These are phyloP conservation scores for Eueides isabella DNA, from an alignment of 1,140 invertebrate species.

Conservation along the genomic window DNA sequence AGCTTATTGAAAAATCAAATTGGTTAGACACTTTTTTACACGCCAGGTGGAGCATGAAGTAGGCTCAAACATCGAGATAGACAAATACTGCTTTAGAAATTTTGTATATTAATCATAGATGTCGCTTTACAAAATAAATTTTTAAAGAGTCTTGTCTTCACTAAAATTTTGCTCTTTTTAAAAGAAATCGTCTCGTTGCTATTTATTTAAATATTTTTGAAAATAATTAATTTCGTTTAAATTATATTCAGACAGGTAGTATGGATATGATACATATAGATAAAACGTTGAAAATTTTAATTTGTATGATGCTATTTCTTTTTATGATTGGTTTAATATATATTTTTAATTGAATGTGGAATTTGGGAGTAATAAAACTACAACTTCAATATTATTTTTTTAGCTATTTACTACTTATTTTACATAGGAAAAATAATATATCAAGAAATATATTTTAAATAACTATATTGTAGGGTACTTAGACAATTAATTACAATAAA, in stretches of 20 bases:
- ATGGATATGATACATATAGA: too few species aligned
- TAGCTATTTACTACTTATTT: conserved; percentile 11
- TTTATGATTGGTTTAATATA: background rate
- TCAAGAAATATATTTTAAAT: conserved; percentile 14
- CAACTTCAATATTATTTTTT: background rate
- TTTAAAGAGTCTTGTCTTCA: background rate
- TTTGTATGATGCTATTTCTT: background rate
- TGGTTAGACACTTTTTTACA: background rate
- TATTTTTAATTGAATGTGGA: background rate
- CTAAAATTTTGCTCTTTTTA: background rate
- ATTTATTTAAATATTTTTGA: too few species aligned
- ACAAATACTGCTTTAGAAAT: background rate
- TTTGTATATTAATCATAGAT: background rate
- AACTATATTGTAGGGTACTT: conserved; percentile 8
- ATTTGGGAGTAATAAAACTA: background rate
- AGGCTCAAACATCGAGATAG: background rate
- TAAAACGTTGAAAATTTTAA: background rate
- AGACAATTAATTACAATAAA: conserved; percentile 13
- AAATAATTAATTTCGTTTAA: too few species aligned
- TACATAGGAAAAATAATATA: conserved; percentile 10
- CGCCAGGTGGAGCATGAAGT: background rate
- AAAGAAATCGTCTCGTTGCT: too few species aligned
- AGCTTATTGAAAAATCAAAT: background rate
- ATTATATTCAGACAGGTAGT: background rate
- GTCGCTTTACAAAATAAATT: background rate